Base-by-base conservation (phyloP, 1,140 invertebrate genomes). In the Ephestia elutella region DNA sequence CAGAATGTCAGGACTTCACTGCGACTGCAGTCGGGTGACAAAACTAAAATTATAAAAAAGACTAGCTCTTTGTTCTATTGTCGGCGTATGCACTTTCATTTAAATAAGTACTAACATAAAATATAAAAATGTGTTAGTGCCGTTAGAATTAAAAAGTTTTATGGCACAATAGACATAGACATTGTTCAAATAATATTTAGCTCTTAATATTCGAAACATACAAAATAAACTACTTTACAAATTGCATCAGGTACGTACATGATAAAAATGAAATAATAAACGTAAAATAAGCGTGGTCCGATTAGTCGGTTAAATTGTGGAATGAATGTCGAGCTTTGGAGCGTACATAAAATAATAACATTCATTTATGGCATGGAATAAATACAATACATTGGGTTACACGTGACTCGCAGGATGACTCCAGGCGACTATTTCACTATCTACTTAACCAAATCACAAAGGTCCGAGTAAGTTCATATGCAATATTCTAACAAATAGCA, bases 171-270 rank as follows among this genome's bases (percentile, higher is more conserved):
- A 65, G 65, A 68, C 63, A 62, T 65, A 60, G 65, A 66, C 63
- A 62, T 57, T 51, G 56, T 62, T 63, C 65, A 68, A 65, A 63
- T 58, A 59, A 59, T 54, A 56, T 58, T 50, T 66, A 62, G 19
- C 49, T 48, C 57, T 59, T 56, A 50, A 38, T 58, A 61, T 62
- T 57, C 49, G 57, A 65, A 63, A 56, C 56, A 51, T 64, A 59
- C 54, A 72, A 72, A 77, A 82, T 71, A 71, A 82, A 78, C 75
- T 81, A 86, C 56, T 75, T 71, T 80, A 81, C 66, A 78, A 74
- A 65, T 74, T 73, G 63, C 63, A 71, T 83, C 83, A 86, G 83
- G 83, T 86, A 86, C 81, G 70, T 75, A 77, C 51, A 71, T 73
- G 66, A 68, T 70, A 57, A 66, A 67, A 64, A 71, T 65, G 69